Evolutionary conservation across 2,888 invertebrate species (phyloP).

Genomic region (Rhingia rostrata): DNA sequence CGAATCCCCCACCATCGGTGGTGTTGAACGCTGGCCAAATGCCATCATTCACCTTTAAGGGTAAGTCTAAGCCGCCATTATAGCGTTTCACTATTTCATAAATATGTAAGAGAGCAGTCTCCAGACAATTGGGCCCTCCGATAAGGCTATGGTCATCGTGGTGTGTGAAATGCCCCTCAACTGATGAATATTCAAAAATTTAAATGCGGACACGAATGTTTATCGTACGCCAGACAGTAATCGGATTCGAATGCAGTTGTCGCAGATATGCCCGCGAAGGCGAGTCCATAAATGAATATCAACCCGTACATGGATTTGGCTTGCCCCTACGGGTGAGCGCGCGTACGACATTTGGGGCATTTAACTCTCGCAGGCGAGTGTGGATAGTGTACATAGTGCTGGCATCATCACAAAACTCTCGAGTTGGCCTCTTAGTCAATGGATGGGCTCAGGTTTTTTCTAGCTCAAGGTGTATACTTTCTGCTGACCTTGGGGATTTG

Average conservation of each 20-base stretch:
- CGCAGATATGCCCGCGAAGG: not conserved
- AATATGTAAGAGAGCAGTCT: not conserved
- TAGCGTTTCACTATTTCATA: not conserved
- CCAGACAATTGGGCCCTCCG: not conserved
- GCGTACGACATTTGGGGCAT: constrained; percentile 23
- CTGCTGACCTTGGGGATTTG: constrained; percentile 43
- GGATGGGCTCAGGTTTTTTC: constrained; percentile 17
- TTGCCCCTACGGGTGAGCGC: constrained; percentile 12
- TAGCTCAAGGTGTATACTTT: constrained; percentile 5
- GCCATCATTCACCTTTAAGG: constrained; percentile 78
- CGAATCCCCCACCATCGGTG: constrained; percentile 72
- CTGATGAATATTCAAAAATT: constrained; percentile 46
- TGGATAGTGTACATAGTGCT: constrained; percentile 17
- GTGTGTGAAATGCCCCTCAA: constrained; percentile 12
- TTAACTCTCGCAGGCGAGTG: constrained; percentile 27
- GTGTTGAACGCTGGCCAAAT: constrained; percentile 72
- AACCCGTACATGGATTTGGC: constrained; percentile 18
- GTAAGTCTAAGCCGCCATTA: constrained; percentile 75
- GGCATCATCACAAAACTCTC: constrained; percentile 22
- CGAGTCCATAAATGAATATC: constrained; percentile 49
- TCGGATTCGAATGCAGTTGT: constrained; percentile 33
- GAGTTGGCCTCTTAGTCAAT: constrained; percentile 1
- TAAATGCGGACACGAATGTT: not conserved
- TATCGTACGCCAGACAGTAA: constrained; percentile 31
- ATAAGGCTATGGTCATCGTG: constrained; percentile 1